Conservation (phyloP, 35 echinoderm and acorn worm genomes). For the Diadema setosum region DNA sequence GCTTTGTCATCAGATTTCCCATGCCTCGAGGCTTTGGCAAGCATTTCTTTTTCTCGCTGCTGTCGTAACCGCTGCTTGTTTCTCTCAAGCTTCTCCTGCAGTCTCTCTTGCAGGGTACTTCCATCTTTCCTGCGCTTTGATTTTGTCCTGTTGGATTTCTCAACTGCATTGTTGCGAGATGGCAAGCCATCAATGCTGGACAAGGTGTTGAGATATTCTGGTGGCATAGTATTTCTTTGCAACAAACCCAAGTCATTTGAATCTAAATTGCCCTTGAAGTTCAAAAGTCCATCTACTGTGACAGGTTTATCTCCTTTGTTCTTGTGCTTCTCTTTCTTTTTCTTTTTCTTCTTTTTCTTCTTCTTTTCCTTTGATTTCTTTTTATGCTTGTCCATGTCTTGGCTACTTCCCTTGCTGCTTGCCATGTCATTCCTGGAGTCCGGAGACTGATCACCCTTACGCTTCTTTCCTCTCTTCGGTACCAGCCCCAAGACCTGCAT, state of each 20-base stretch:
- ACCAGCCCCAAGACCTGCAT: constrained; percentile 95
- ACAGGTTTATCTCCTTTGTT: constrained; percentile 42
- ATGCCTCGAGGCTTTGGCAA: constrained; percentile 16
- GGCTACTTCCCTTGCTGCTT: constrained; percentile 31
- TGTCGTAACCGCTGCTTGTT: constrained; percentile 57
- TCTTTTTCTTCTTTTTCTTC: constrained; percentile 93
- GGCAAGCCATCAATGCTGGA: not conserved
- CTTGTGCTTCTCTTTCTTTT: constrained; percentile 71
- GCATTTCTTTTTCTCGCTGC: constrained; percentile 69
- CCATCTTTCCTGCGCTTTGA: not conserved
- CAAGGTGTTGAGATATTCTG: not conserved
- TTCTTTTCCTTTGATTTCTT: constrained; percentile 83
- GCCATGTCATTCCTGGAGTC: constrained; percentile 8
- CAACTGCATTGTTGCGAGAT: constrained; percentile 12
- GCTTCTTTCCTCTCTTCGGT: constrained; percentile 79
- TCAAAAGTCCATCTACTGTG: not conserved
- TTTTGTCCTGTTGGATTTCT: constrained; percentile 15
- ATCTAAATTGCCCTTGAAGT: not conserved
- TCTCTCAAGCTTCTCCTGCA: constrained; percentile 68
- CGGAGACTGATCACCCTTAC: constrained; percentile 39
- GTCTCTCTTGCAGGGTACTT: constrained; percentile 40
- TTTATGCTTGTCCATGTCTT: constrained; percentile 35
- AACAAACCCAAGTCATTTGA: constrained; percentile 1
- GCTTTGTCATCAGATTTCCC: not conserved
- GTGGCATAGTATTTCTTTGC: not conserved